Base-by-base conservation (phyloP, 2,888 invertebrate genomes). In the Steinernema carpocapsae region DNA sequence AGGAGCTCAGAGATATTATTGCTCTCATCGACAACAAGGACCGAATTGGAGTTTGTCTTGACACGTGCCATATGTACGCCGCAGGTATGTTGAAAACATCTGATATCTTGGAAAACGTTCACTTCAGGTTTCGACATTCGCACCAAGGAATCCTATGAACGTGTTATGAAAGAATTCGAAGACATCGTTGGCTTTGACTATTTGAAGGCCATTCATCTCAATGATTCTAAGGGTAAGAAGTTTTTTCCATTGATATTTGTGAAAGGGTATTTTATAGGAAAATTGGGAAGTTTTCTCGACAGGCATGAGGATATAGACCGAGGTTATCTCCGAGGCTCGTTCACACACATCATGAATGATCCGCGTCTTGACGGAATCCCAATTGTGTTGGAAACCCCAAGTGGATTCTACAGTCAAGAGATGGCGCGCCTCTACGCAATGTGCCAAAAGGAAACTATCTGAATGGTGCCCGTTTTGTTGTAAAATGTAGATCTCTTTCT, bases 291-390 rank as follows among this genome's bases (percentile, higher is more conserved):
- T 71, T 88, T 88, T 72, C 76, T 87, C 19, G 90, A 90, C 78
- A 84, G 89, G 0, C 90, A 90, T 80, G 90, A 88, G 77, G 88
- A 88, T 75, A 89, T 90, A 75, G 90, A 90, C 7, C 85, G 87
- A 77, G 90, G 90, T 12, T 80, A 86, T 32, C 88, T 90, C 71
- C 89, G 89, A 6, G 73, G 84, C 43, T 83, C 84, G 1, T 90
- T 90, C 78, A 72, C 76, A 42, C 76, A 78, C 19, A 73, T 90
- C 26, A 88, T 90, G 88, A 88, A 87, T 70, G 89, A 90, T 74
- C 79, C 83, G 7, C 80, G 86, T 12, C 85, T 90, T 56, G 81
- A 88, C 74, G 83, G 86, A 74, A 87, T 89, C 74, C 89, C 89
- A 10, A 82, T 89, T 81, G 86, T 89, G 72, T 81, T 89, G 72